These are phyloP conservation scores for Petrophora chlorosata DNA, from an alignment of 2,888 invertebrate species.

Conservation along the genomic window DNA sequence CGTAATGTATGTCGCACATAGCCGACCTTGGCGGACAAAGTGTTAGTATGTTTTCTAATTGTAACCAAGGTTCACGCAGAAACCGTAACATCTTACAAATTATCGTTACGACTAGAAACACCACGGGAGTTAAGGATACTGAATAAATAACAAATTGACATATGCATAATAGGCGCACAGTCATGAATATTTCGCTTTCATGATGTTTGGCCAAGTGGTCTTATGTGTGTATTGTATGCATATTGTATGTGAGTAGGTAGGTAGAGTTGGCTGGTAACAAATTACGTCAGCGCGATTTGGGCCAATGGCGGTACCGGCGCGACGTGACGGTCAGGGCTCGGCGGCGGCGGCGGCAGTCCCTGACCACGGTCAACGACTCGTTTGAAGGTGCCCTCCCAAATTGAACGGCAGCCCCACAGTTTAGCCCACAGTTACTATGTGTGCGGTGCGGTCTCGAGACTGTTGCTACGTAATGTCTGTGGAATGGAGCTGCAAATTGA, in stretches of 20 bases:
- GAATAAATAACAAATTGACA: neutral
- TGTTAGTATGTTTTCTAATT: no score
- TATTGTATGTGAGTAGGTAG: neutral
- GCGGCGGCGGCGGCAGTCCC: conserved; percentile 70
- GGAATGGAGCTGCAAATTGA: neutral
- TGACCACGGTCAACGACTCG: conserved; percentile 81
- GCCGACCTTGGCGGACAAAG: no score
- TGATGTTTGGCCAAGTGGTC: conserved; percentile 20
- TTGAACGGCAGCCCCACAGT: conserved; percentile 16
- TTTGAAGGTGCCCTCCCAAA: conserved; percentile 76
- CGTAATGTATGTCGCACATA: no score
- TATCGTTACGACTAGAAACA: no score
- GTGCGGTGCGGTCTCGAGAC: neutral
- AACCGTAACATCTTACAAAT: no score
- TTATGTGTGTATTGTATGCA: conserved; percentile 1
- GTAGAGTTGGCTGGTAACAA: neutral
- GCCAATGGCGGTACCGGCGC: conserved; percentile 44
- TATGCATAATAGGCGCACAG: neutral
- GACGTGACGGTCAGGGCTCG: conserved; percentile 23
- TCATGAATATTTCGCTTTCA: conserved; percentile 15
- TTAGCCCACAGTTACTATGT: conserved; percentile 4
- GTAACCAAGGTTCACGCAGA: no score
- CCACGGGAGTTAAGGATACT: neutral
- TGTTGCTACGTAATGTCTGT: conserved; percentile 1
- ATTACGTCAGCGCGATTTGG: conserved; percentile 53